phyloP scores from a whole-genome alignment of 53 echinoderm and acorn worm species.

The Henricia sp. region DNA sequence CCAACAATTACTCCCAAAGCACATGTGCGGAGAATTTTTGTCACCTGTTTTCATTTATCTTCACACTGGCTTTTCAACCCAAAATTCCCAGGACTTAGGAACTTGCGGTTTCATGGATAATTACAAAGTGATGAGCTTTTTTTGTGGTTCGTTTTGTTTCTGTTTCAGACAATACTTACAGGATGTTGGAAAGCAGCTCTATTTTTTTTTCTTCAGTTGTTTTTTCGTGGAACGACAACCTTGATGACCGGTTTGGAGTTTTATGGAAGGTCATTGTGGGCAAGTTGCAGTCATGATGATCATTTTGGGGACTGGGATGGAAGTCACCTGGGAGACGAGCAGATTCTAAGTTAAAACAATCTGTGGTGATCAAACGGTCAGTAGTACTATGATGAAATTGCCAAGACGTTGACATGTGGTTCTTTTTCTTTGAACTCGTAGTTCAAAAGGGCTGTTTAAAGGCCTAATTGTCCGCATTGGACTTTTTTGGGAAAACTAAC shows the following conservation, averaged over 20 bases:
- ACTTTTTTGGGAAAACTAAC: too few relatives aligned
- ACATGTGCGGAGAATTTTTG: conserved; percentile 15
- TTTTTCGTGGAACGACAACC: conserved; percentile 12
- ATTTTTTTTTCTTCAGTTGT: background rate
- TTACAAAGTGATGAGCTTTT: background rate
- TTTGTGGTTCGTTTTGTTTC: background rate
- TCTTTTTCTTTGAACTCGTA: too few relatives aligned
- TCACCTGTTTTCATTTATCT: conserved; percentile 54
- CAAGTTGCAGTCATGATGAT: too few relatives aligned
- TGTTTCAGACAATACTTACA: conserved; percentile 23
- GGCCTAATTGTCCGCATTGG: too few relatives aligned
- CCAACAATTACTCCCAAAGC: conserved; percentile 1
- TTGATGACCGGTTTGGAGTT: background rate
- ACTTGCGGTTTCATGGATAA: conserved; percentile 30
- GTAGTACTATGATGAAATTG: too few relatives aligned
- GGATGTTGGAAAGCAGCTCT: conserved; percentile 1
- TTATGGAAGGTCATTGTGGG: background rate
- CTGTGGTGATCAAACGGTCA: too few relatives aligned
- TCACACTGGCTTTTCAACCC: conserved; percentile 35
- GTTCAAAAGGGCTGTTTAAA: too few relatives aligned
- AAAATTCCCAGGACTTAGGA: conserved; percentile 1
- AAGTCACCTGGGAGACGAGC: background rate
- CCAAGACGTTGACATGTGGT: too few relatives aligned
- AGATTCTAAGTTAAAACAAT: too few relatives aligned
- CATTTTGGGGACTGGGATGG: background rate